A percentile compares a stretch with the other conserved stretches of the same genome.
These are phyloP conservation scores for Amphipyra tragopoginis DNA, from an alignment of 2,888 invertebrate species.

Conservation along the genomic window DNA sequence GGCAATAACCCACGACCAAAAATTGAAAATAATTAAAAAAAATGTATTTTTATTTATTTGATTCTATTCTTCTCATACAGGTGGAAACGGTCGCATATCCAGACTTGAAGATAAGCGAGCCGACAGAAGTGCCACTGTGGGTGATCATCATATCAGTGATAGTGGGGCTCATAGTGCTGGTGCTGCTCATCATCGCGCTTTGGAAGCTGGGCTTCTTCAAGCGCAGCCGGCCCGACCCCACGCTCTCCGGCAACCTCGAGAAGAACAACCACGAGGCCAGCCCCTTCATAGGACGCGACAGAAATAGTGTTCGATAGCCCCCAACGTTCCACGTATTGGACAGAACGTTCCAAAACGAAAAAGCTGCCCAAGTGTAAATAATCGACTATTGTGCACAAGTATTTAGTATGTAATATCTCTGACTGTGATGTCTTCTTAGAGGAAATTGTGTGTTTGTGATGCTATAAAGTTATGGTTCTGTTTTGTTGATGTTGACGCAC, in stretches of 20 bases:
- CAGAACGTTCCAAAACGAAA: slow-evolving; percentile 49
- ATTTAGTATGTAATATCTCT: slow-evolving; percentile 77
- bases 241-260: slow-evolving; percentile 94
- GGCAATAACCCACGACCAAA: too few relatives aligned
- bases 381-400: slow-evolving; percentile 55
- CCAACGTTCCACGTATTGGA: slow-evolving; percentile 59
- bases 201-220: slow-evolving; percentile 98
- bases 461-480: slow-evolving; percentile 75
- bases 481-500: slow-evolving; percentile 81
- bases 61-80: too few relatives aligned
- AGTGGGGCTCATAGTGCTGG: slow-evolving; percentile 95
- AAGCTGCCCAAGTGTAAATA: slow-evolving; percentile 57
- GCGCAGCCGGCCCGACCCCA: slow-evolving; percentile 95
- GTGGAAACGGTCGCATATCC: slow-evolving; percentile 96
- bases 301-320: slow-evolving; percentile 86
- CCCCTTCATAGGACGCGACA: slow-evolving; percentile 89
- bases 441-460: slow-evolving; percentile 83
- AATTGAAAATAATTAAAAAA: too few relatives aligned
- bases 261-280: slow-evolving; percentile 93
- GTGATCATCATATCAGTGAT: slow-evolving; percentile 95
- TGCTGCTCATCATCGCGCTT: slow-evolving; percentile 94
- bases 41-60: too few relatives aligned
- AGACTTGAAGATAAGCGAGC: slow-evolving; percentile 93
- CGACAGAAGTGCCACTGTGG: slow-evolving; percentile 95
- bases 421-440: slow-evolving; percentile 90